These are phyloP conservation scores for Phylloscopus whistleri DNA, from an alignment of 2,113 vertebrate genomes.

Conservation along the genomic window DNA sequence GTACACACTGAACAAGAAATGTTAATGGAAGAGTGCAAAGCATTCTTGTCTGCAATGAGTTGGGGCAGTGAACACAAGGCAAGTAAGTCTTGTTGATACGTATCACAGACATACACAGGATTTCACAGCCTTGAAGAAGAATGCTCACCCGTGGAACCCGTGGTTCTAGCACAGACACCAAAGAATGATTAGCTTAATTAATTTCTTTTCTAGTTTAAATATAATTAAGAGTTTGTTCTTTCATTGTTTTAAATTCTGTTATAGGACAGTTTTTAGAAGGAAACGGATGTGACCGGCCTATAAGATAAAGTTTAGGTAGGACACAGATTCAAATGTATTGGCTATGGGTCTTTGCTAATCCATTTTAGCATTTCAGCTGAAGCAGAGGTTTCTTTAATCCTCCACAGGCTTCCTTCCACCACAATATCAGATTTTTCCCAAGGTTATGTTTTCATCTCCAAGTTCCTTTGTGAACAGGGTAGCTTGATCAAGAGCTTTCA, in stretches of 20 bases:
- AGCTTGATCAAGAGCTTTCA: neutral
- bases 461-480: neutral
- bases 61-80: neutral
- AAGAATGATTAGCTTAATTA: fast-evolving
- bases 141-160: fast-evolving
- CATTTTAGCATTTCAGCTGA: neutral
- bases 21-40: neutral
- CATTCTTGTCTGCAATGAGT: neutral
- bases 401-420: neutral
- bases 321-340: neutral
- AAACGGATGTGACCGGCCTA: neutral
- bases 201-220: neutral
- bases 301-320: neutral
- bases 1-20: neutral
- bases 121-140: neutral
- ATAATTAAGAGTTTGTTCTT: neutral
- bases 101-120: neutral
- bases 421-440: neutral
- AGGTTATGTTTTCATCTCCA: neutral
- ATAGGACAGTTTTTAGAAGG: neutral
- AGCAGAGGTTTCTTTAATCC: neutral
- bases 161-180: neutral
- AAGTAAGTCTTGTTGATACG: neutral
- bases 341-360: neutral
- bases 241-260: neutral